Evolutionary conservation across 2,888 invertebrate genomes (phyloP).

Genomic region (Flexamia atlantica): DNA sequence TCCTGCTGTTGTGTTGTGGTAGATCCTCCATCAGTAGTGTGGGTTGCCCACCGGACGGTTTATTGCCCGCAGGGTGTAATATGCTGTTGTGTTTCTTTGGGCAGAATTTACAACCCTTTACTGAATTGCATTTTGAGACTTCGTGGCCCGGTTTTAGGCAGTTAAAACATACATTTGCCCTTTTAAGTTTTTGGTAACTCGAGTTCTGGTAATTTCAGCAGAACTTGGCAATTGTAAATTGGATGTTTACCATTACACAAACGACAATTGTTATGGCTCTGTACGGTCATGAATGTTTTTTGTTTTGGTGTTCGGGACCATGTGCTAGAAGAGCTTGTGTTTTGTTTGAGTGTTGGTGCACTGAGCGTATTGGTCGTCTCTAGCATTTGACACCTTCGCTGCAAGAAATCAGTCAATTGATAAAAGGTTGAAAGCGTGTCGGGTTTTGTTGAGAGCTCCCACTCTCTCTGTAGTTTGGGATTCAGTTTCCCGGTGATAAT

Average conservation of each 20-base stretch:
- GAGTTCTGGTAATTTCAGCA: neutral
- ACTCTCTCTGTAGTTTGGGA: neutral
- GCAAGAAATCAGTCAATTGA: neutral
- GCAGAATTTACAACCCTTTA: neutral
- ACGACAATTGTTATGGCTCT: neutral
- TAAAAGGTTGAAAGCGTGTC: neutral
- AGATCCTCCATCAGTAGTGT: neutral
- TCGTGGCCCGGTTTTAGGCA: neutral
- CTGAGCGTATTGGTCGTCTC: neutral
- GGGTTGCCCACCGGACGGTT: neutral
- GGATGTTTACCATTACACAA: neutral
- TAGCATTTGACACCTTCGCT: neutral
- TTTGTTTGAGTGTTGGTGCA: neutral
- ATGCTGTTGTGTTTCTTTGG: neutral
- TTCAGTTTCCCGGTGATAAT: neutral
- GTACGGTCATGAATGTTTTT: neutral
- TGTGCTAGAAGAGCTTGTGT: neutral
- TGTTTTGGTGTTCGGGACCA: neutral
- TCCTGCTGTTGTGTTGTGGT: neutral
- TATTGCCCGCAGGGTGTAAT: neutral
- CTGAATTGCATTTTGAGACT: neutral
- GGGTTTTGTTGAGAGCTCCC: neutral
- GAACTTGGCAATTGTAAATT: neutral
- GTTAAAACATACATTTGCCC: neutral
- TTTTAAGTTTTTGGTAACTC: neutral